Percentiles rank a stretch among this genome's conserved stretches.
Conservation (phyloP, 1,140 invertebrate genomes). For the Bombus fervidus region DNA sequence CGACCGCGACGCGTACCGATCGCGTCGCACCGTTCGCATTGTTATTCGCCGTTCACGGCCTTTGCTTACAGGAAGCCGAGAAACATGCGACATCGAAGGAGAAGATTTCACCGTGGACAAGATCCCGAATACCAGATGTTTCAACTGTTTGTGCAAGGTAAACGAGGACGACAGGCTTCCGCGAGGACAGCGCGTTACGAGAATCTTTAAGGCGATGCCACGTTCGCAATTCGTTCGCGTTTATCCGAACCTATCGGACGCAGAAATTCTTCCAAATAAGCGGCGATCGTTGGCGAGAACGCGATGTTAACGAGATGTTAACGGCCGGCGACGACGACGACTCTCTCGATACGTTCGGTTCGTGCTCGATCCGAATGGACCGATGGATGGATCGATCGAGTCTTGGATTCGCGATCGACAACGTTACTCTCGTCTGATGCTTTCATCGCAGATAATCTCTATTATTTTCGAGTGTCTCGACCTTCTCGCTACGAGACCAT, state of each 20-base stretch:
- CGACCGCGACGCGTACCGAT: background rate
- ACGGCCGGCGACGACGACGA: too few species aligned
- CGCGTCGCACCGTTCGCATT: background rate
- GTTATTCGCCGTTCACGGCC: background rate
- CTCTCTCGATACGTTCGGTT: too few species aligned
- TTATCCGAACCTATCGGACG: too few species aligned
- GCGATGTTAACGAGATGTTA: too few species aligned
- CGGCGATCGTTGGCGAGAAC: too few species aligned
- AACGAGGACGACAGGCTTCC: background rate
- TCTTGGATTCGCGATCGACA: background rate
- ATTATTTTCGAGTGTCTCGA: slow-evolving; percentile 34
- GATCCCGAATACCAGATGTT: slow-evolving; percentile 77
- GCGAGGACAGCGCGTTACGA: too few species aligned
- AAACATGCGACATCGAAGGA: slow-evolving; percentile 77
- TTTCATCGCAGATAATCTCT: background rate
- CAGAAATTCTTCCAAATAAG: too few species aligned
- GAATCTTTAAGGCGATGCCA: too few species aligned
- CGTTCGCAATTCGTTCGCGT: too few species aligned
- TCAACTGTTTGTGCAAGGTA: slow-evolving; percentile 79
- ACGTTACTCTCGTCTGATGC: background rate
- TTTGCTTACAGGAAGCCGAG: slow-evolving; percentile 73
- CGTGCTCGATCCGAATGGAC: too few species aligned
- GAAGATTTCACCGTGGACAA: slow-evolving; percentile 78
- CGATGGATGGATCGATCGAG: background rate
- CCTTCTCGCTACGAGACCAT: slow-evolving; percentile 15